These are phyloP conservation scores for Eueremaeus valkanovi DNA, from an alignment of 2,888 invertebrate species.

Conservation along the genomic window DNA sequence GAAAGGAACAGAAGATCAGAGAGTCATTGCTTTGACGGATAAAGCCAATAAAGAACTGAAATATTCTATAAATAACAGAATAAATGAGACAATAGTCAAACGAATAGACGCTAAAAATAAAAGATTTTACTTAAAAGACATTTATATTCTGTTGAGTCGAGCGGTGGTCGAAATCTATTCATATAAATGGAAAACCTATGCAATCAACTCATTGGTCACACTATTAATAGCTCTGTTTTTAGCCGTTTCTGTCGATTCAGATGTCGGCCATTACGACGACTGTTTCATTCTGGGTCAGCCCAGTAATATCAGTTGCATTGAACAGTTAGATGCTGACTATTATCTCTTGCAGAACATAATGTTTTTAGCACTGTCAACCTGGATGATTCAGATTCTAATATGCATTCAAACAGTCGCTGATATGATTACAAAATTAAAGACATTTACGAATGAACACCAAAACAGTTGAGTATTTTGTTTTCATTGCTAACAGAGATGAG, in stretches of 20 bases:
- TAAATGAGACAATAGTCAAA: not conserved
- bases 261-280: too few species aligned
- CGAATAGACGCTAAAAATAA: not conserved
- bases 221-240: too few species aligned
- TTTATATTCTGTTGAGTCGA: too few species aligned
- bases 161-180: too few species aligned
- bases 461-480: conserved; percentile 11
- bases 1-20: not conserved
- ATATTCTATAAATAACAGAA: not conserved
- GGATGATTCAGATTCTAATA: not conserved
- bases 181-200: too few species aligned
- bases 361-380: not conserved
- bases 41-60: not conserved
- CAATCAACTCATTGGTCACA: too few species aligned
- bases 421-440: not conserved
- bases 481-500: too few species aligned
- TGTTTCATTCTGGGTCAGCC: too few species aligned
- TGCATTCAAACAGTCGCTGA: not conserved
- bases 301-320: too few species aligned
- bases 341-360: not conserved
- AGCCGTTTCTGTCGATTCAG: too few species aligned
- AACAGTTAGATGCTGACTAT: too few species aligned
- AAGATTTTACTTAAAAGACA: too few species aligned
- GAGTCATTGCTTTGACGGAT: not conserved
- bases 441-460: not conserved